Percentiles rank a stretch among this genome's conserved stretches.
phyloP scores from a whole-genome alignment of 1,140 invertebrate genomes.

The Drosophila cardini region DNA sequence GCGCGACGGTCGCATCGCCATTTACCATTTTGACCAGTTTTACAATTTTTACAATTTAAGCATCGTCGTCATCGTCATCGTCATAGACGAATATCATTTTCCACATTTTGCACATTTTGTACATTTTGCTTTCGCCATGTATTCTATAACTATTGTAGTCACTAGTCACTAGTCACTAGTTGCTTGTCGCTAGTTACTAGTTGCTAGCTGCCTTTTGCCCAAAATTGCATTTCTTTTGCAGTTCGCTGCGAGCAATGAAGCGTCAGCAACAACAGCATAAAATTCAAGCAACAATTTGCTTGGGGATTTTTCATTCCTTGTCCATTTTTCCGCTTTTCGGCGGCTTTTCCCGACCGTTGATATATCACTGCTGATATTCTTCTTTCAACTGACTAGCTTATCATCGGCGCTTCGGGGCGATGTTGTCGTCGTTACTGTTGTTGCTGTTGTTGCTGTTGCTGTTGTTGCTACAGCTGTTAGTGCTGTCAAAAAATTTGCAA shows the following conservation, averaged over 20 bases:
- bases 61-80: conserved; percentile 15
- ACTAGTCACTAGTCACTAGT: conserved; percentile 12
- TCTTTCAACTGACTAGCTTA: conserved; percentile 45
- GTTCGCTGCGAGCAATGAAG: conserved; percentile 53
- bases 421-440: neutral
- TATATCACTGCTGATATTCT: conserved; percentile 72
- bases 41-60: conserved; percentile 36
- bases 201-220: conserved; percentile 43
- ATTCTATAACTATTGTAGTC: conserved; percentile 29
- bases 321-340: neutral
- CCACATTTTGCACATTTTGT: conserved; percentile 48
- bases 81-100: conserved; percentile 59
- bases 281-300: conserved; percentile 38
- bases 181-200: conserved; percentile 14
- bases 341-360: conserved; percentile 42
- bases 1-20: conserved; percentile 57
- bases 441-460: neutral
- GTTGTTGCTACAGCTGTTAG: neutral
- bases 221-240: conserved; percentile 76
- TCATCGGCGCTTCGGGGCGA: conserved; percentile 48
- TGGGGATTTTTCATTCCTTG: conserved; percentile 25
- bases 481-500: conserved; percentile 61
- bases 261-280: conserved; percentile 65
- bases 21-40: conserved; percentile 52
- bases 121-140: conserved; percentile 49